Evolutionary conservation across 1,140 invertebrate genomes (phyloP).

Genomic region (Aricia agestis): DNA sequence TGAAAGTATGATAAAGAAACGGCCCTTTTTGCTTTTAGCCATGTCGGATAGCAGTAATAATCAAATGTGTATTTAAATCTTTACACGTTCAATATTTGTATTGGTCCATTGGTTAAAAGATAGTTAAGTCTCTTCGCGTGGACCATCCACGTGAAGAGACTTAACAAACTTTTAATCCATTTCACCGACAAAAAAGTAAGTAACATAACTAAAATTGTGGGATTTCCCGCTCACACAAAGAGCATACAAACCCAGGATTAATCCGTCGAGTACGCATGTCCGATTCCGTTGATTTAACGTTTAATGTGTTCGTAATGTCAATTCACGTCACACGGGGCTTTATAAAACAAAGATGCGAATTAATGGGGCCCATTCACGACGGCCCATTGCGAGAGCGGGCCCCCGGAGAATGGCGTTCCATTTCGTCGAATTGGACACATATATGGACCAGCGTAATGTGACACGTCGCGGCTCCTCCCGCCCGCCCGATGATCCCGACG

Average conservation of each 20-base stretch:
- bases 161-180: too few species aligned
- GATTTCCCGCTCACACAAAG: background rate
- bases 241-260: slow-evolving; percentile 27
- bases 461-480: slow-evolving; percentile 39
- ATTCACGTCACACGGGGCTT: slow-evolving; percentile 62
- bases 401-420: slow-evolving; percentile 68
- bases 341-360: slow-evolving; percentile 73
- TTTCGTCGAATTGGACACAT: slow-evolving; percentile 69
- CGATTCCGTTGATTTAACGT: slow-evolving; percentile 50
- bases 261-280: slow-evolving; percentile 31
- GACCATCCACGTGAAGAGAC: too few species aligned
- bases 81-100: too few species aligned
- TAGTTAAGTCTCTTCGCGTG: too few species aligned
- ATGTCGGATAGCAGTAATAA: too few species aligned
- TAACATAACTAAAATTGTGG: too few species aligned
- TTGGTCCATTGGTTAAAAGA: too few species aligned
- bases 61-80: too few species aligned
- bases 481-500: slow-evolving; percentile 45
- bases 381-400: slow-evolving; percentile 64
- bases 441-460: slow-evolving; percentile 47
- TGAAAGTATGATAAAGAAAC: too few species aligned
- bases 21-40: too few species aligned
- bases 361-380: slow-evolving; percentile 68
- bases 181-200: too few species aligned
- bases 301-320: slow-evolving; percentile 59